These are phyloP conservation scores for Luehdorfia chinensis DNA, from an alignment of 1,140 invertebrate species.

Conservation along the genomic window DNA sequence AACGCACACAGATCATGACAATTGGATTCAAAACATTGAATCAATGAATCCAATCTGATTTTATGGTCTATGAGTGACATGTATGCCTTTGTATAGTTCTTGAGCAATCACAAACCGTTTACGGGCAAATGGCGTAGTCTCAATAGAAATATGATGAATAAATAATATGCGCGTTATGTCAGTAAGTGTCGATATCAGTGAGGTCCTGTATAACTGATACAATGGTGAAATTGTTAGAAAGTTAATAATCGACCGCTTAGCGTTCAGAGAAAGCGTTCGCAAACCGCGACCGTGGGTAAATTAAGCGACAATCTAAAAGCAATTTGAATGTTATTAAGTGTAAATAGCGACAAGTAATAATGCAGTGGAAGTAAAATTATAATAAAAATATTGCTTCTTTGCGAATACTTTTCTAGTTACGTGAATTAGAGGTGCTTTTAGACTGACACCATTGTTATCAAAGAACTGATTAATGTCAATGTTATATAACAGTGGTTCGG, in stretches of 20 bases:
- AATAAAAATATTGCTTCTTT: too few relatives aligned
- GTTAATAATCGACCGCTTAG: slow-evolving; percentile 15
- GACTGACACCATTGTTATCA: too few relatives aligned
- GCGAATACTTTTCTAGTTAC: too few relatives aligned
- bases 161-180: slow-evolving; percentile 14
- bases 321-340: slow-evolving; percentile 17
- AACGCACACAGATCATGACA: background rate
- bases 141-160: slow-evolving; percentile 18
- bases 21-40: background rate
- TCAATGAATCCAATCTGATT: slow-evolving; percentile 1
- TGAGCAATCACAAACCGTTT: slow-evolving; percentile 15
- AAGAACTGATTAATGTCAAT: too few relatives aligned
- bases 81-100: too few relatives aligned
- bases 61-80: too few relatives aligned
- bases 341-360: slow-evolving; percentile 6
- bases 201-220: slow-evolving; percentile 7
- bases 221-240: slow-evolving; percentile 18
- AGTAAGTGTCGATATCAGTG: background rate
- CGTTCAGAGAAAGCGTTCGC: slow-evolving; percentile 10
- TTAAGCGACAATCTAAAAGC: slow-evolving; percentile 14
- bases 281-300: background rate
- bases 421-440: too few relatives aligned
- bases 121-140: slow-evolving; percentile 8
- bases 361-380: too few relatives aligned
- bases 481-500: too few relatives aligned